phyloP scores from a whole-genome alignment of 2,888 invertebrate genomes.

The Lasioglossum malachurum region DNA sequence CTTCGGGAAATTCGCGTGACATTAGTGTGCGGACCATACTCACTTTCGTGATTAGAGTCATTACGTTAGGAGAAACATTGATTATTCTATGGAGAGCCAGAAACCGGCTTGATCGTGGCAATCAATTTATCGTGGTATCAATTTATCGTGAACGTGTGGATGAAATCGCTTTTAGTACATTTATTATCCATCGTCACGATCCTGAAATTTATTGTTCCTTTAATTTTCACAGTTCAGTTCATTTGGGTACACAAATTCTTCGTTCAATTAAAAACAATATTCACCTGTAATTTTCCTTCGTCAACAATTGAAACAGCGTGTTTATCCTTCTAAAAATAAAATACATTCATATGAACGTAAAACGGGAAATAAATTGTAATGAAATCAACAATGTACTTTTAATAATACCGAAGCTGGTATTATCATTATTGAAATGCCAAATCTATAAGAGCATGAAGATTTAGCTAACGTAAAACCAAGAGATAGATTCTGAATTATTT shows the following conservation, averaged over 20 bases:
- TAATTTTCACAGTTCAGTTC: background rate
- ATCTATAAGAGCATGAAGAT: background rate
- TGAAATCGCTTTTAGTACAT: slow-evolving; percentile 34
- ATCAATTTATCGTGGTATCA: slow-evolving; percentile 58
- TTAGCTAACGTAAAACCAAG: background rate
- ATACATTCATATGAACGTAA: background rate
- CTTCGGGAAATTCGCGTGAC: slow-evolving; percentile 56
- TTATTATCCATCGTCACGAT: background rate
- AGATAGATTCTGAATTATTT: background rate
- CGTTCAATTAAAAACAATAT: background rate
- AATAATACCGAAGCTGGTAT: background rate
- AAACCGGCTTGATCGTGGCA: slow-evolving; percentile 57
- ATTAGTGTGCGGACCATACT: slow-evolving; percentile 49
- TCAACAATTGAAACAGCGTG: background rate
- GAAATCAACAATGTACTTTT: background rate
- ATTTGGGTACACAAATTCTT: background rate
- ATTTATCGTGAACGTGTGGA: slow-evolving; percentile 30
- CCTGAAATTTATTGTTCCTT: no score
- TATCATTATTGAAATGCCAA: background rate
- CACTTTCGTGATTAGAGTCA: slow-evolving; percentile 62
- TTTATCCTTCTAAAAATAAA: background rate
- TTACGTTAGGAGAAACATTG: slow-evolving; percentile 51
- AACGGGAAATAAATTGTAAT: background rate
- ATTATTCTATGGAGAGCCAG: slow-evolving; percentile 42
- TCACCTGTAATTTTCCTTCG: background rate